phyloP scores from a whole-genome alignment of 1,140 invertebrate genomes.

The Scaptomyza graminum region DNA sequence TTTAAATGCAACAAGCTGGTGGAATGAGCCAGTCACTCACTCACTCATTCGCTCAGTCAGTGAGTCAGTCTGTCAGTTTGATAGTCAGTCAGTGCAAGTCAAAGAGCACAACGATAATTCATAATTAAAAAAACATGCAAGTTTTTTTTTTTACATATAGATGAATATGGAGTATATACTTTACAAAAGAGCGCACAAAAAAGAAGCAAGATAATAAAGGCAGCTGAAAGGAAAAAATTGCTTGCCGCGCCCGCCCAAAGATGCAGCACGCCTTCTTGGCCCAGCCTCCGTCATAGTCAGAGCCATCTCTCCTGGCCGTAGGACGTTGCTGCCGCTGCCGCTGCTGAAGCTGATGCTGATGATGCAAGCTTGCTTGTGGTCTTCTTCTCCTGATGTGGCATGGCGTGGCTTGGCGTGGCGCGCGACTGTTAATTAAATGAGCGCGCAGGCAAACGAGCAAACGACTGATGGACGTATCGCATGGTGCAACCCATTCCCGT shows the following conservation, averaged over 20 bases:
- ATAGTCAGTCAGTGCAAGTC: conserved; percentile 20
- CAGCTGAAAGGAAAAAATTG: conserved; percentile 20
- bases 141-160: conserved; percentile 31
- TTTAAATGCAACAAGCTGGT: conserved; percentile 79
- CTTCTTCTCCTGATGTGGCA: neutral
- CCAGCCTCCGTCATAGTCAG: conserved; percentile 15
- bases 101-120: conserved; percentile 71
- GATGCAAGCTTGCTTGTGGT: neutral
- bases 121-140: conserved; percentile 81
- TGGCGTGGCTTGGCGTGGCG: conserved; percentile 62
- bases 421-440: conserved; percentile 82
- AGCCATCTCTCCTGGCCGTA: neutral
- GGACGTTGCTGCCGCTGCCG: conserved; percentile 10
- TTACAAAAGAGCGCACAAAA: neutral
- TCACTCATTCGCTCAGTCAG: conserved; percentile 21
- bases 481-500: conserved; percentile 21
- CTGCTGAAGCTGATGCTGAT: neutral
- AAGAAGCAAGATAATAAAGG: conserved; percentile 17
- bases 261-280: conserved; percentile 65
- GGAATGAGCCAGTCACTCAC: conserved; percentile 46
- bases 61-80: conserved; percentile 37
- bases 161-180: neutral
- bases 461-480: conserved; percentile 78
- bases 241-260: conserved; percentile 39
- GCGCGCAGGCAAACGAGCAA: conserved; percentile 81